Conservation (phyloP, 2,888 invertebrate genomes). For the Latrodectus elegans region DNA sequence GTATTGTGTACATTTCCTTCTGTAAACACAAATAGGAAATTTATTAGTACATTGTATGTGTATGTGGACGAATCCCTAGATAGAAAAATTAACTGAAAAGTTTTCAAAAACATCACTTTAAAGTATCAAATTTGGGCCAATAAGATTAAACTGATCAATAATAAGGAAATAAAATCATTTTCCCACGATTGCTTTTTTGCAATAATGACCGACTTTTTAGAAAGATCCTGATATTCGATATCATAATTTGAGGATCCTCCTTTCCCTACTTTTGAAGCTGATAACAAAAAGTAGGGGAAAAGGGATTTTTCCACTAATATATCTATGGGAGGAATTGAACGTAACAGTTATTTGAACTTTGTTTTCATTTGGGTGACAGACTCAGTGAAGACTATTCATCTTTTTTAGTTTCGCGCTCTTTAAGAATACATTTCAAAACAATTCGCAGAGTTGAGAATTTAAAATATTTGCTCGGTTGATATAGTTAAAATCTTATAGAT, state of each 20-base stretch:
- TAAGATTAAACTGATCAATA: not conserved
- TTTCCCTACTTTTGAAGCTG: not conserved
- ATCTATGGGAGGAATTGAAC: not conserved
- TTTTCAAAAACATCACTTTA: not conserved
- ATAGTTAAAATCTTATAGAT: not conserved
- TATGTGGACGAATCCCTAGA: no score
- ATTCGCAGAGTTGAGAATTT: not conserved
- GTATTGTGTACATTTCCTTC: no score
- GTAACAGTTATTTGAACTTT: not conserved
- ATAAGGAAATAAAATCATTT: not conserved
- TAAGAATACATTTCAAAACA: no score
- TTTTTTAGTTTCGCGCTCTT: no score
- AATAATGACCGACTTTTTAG: not conserved
- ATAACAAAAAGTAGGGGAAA: not conserved
- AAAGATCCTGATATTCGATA: not conserved
- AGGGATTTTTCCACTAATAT: slow-evolving; percentile 8
- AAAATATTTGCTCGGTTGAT: not conserved
- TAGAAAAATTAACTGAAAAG: not conserved
- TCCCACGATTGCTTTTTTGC: not conserved
- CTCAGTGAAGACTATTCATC: not conserved
- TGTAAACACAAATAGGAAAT: no score
- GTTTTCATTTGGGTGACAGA: not conserved
- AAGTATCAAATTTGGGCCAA: not conserved
- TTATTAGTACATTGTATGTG: no score
- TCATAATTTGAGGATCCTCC: not conserved